These are phyloP conservation scores for Drosophila fungiperda DNA, from an alignment of 2,888 invertebrate genomes.

Conservation along the genomic window DNA sequence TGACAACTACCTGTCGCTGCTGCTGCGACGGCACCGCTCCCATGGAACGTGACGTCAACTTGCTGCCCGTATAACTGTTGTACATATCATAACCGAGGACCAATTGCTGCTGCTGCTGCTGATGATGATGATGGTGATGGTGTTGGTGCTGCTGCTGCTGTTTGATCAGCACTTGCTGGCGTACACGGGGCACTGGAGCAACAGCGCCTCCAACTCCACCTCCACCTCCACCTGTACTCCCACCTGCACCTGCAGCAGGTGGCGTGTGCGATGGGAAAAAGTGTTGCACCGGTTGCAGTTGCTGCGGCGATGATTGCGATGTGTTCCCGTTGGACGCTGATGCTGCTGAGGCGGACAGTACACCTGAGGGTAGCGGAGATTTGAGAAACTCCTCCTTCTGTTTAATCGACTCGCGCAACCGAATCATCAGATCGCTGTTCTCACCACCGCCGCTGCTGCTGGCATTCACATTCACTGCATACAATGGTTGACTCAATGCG, in stretches of 20 bases:
- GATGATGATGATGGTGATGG: conserved; percentile 50
- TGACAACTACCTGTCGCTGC: conserved; percentile 61
- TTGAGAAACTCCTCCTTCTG: conserved; percentile 95
- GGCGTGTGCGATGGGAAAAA: conserved; percentile 68
- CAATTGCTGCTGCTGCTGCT: conserved; percentile 61
- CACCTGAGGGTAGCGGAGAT: conserved; percentile 86
- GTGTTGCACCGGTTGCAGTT: conserved; percentile 53
- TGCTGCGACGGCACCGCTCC: conserved; percentile 50
- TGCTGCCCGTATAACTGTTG: conserved; percentile 70
- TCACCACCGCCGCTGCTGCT: conserved; percentile 34
- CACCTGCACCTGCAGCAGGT: conserved; percentile 31
- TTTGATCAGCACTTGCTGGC: conserved; percentile 49
- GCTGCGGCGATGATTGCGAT: conserved; percentile 47
- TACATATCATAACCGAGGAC: conserved; percentile 82
- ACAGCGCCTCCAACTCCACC: conserved; percentile 23
- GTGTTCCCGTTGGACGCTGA: conserved; percentile 42
- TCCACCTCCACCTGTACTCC: not conserved
- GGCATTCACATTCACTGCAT: conserved; percentile 51
- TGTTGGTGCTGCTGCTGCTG: conserved; percentile 48
- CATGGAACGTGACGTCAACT: conserved; percentile 59
- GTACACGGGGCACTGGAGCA: conserved; percentile 31
- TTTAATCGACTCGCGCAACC: conserved; percentile 93
- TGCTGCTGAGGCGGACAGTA: conserved; percentile 43
- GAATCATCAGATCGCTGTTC: conserved; percentile 87
- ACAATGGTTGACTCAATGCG: conserved; percentile 59